Base-by-base conservation (phyloP, 1,140 invertebrate species). In the Thrips palmi region DNA sequence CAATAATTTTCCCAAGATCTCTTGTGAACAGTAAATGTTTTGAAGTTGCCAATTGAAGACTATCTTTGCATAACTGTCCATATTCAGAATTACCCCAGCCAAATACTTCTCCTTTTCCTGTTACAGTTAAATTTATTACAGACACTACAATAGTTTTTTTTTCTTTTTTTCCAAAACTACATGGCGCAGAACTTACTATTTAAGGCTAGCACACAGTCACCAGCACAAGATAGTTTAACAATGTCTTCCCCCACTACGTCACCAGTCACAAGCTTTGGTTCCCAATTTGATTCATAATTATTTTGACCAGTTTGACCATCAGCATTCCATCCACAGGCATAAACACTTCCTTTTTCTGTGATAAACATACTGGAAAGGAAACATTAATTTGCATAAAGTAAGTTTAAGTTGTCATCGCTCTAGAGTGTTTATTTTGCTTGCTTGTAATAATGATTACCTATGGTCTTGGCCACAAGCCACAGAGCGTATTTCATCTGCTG, bases 51-150 rank as follows among this genome's bases (percentile, higher is more conserved):
- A 81, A 55, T 55, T 82, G 78, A 35, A 63, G 62, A 37, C 27
- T 49, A n/a, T 57, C 51, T 14, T 40, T n/a, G 24, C 63, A 50
- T 22, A 97, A 59, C 55, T 97, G 91, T 2, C 71, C 71, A 53
- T 94, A 96, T 60, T 97, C 93, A 1, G 81, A 80, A 55, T 93
- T 97, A 15, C 93, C 92, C 91, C 92, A 97, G 0, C 89, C 91
- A 65, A 94, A 97, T 2, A 94, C 64, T 49, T 93, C 82, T 14
- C 91, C 91, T 53, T 77, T 74, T 47, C 91, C 87, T 83, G 55
- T 35, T 64, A 58, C 39, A 34, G 37, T 45, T 38, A 45, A 43
- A 27, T 4, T 15, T 31, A 12, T 24, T 37, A 10, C 18, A 27
- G 28, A 12, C 4, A 27, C 5, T 23, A 37, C 11, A 37, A 24